Percentiles rank a stretch among this genome's conserved stretches.
phyloP scores from a whole-genome alignment of 2,797 vertebrate genomes.

The Odontamblyopus lacepedii region DNA sequence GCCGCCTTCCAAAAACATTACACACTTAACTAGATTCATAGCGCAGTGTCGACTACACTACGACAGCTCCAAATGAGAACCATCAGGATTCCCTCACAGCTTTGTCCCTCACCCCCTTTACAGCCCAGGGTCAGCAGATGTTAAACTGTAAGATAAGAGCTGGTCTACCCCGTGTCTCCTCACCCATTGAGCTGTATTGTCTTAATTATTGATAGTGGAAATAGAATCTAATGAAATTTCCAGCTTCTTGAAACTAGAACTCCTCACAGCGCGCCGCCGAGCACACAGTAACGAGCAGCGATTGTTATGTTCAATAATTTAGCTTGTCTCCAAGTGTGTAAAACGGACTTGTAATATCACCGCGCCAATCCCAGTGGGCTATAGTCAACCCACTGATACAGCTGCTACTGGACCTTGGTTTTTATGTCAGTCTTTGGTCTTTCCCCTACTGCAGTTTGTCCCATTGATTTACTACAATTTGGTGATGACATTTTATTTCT shows the following conservation, averaged over 20 bases:
- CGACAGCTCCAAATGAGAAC: constrained; percentile 32
- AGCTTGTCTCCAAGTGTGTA: neutral
- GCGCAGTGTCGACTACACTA: constrained; percentile 20
- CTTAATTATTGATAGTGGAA: constrained; percentile 92
- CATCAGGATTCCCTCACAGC: constrained; percentile 28
- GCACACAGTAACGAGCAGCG: constrained; percentile 16
- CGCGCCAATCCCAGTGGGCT: neutral
- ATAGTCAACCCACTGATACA: neutral
- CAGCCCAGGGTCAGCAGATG: constrained; percentile 23
- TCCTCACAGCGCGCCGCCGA: constrained; percentile 33
- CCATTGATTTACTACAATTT: neutral
- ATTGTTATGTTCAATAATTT: constrained; percentile 21
- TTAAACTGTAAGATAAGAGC: constrained; percentile 22
- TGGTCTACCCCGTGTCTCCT: constrained; percentile 18
- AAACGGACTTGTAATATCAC: neutral
- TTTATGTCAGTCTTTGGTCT: neutral
- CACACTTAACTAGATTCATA: constrained; percentile 28
- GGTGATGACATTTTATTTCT: neutral
- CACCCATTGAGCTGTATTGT: constrained; percentile 68
- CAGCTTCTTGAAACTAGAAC: constrained; percentile 85
- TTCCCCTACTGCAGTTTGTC: neutral
- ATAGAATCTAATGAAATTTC: constrained; percentile 89
- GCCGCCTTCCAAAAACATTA: no score
- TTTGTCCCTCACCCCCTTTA: constrained; percentile 33
- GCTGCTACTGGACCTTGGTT: neutral